phyloP scores from a whole-genome alignment of 2,888 invertebrate genomes.

The Acronicta leporina region DNA sequence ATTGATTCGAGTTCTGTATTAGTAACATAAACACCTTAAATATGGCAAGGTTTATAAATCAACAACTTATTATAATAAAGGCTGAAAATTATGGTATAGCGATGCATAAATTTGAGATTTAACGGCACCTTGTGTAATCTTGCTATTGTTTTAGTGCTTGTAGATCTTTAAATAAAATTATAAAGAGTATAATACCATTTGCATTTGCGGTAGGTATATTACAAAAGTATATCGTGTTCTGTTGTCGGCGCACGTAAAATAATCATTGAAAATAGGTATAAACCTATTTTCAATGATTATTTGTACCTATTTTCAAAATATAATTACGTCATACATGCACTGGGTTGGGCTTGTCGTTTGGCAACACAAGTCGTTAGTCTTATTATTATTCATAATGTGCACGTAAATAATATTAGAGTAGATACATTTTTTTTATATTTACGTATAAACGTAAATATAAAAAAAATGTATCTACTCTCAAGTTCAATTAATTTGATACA shows the following conservation, averaged over 20 bases:
- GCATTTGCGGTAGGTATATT: no score
- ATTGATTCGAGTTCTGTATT: no score
- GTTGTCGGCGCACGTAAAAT: neutral
- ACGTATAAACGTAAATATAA: no score
- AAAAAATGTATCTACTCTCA: no score
- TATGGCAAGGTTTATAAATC: no score
- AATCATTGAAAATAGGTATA: neutral
- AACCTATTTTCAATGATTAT: no score
- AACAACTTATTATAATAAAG: conserved; percentile 7
- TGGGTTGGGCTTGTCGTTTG: conserved; percentile 19
- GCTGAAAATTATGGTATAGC: conserved; percentile 6
- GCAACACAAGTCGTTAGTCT: conserved; percentile 17
- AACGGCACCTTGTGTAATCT: conserved; percentile 16
- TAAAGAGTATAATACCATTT: neutral
- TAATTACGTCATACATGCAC: conserved; percentile 10
- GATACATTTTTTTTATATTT: conserved; percentile 14
- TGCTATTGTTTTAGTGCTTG: conserved; percentile 17
- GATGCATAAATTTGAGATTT: conserved; percentile 20
- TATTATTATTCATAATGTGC: conserved; percentile 14
- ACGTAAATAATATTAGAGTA: conserved; percentile 25
- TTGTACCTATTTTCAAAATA: no score
- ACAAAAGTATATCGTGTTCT: conserved; percentile 1
- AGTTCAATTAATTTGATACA: conserved; percentile 30
- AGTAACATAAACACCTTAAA: no score
- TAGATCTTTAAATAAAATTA: conserved; percentile 24